Percentiles rank a stretch among this genome's conserved stretches.
Evolutionary conservation across 2,888 invertebrate genomes (phyloP).

Genomic region (Autographa gamma): DNA sequence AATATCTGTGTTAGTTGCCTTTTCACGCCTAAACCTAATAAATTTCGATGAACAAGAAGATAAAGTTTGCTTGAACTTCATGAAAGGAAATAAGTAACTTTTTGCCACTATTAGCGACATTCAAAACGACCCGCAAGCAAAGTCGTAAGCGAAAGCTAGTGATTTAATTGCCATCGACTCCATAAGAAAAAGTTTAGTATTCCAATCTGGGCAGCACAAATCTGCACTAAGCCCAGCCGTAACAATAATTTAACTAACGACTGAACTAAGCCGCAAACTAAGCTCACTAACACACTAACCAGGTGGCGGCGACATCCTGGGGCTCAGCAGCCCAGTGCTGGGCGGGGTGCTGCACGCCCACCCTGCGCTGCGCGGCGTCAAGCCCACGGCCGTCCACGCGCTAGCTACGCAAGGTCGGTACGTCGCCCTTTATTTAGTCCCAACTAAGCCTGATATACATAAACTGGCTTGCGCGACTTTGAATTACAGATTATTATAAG

Average conservation of each 20-base stretch:
- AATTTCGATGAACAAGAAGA: no score
- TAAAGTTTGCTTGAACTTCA: no score
- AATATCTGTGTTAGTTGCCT: no score
- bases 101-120: no score
- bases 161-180: no score
- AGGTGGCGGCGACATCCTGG: slow-evolving; percentile 87
- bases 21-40: no score
- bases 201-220: background rate
- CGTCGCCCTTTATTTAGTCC: slow-evolving; percentile 73
- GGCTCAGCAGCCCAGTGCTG: slow-evolving; percentile 82
- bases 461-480: background rate
- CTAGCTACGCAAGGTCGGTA: slow-evolving; percentile 88
- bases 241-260: background rate
- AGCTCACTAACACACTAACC: slow-evolving; percentile 57
- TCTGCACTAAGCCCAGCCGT: background rate
- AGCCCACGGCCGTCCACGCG: slow-evolving; percentile 86
- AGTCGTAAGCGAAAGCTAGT: no score
- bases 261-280: slow-evolving; percentile 31
- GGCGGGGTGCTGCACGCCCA: slow-evolving; percentile 87
- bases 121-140: no score
- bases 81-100: no score
- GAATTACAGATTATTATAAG: no score
- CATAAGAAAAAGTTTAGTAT: background rate
- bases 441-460: slow-evolving; percentile 29
- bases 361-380: slow-evolving; percentile 91